Evolutionary conservation across 2,888 invertebrate genomes (phyloP).

Genomic region (Coelinius sp.): DNA sequence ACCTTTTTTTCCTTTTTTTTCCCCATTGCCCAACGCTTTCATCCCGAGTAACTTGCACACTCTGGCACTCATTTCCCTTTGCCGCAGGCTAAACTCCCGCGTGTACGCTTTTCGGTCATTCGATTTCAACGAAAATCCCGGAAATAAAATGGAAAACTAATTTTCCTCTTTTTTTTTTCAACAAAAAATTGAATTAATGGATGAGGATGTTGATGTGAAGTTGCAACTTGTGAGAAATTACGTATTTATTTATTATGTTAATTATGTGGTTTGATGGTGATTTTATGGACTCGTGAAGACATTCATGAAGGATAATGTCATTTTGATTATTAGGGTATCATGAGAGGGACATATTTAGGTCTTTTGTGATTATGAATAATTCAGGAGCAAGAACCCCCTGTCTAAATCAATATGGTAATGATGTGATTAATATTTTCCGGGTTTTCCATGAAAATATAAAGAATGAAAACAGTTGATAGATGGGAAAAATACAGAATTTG

Average conservation of each 20-base stretch:
- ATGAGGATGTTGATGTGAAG: neutral
- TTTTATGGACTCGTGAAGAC: neutral
- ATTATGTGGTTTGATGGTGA: neutral
- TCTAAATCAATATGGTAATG: no score
- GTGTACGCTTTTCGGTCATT: constrained; percentile 24
- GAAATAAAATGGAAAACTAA: constrained; percentile 25
- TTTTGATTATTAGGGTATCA: neutral
- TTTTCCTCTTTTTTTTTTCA: neutral
- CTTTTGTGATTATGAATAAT: neutral
- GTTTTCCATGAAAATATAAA: neutral
- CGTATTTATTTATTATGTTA: neutral
- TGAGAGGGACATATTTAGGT: neutral
- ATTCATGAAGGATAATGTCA: neutral
- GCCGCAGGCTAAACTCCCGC: constrained; percentile 25
- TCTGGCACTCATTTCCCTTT: constrained; percentile 27
- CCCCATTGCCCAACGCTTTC: constrained; percentile 19
- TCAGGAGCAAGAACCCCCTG: no score
- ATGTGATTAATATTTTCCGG: neutral
- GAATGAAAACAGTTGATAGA: neutral
- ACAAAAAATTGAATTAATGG: neutral
- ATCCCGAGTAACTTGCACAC: constrained; percentile 24
- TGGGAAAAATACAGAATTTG: neutral
- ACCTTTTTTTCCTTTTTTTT: constrained; percentile 15
- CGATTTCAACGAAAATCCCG: constrained; percentile 13
- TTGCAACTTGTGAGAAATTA: neutral